Percentiles rank a stretch among this genome's conserved stretches.
Evolutionary conservation across 2,797 vertebrate genomes (phyloP).

Genomic region (Enteromius radiatus): DNA sequence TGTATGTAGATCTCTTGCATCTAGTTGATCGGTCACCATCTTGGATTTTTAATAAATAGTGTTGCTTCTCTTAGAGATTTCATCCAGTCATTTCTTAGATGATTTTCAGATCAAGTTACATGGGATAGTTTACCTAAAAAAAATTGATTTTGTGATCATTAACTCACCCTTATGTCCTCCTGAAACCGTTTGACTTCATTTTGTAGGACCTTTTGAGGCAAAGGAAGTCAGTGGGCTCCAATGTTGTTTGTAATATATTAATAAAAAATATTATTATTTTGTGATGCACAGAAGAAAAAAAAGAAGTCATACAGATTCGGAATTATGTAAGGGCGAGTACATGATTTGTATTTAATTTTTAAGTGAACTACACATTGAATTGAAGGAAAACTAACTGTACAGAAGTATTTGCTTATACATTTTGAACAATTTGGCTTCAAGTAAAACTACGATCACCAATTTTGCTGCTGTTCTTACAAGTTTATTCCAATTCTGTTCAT

Average conservation of each 20-base stretch:
- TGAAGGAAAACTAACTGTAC: not conserved
- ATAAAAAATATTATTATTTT: too few species aligned
- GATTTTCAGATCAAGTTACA: not conserved
- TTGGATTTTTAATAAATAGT: not conserved
- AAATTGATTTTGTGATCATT: not conserved
- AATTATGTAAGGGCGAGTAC: not conserved
- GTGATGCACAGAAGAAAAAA: not conserved
- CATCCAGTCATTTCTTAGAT: not conserved
- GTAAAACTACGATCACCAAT: not conserved
- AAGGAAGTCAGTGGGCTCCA: not conserved
- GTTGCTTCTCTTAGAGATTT: not conserved
- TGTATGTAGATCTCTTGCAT: too few species aligned
- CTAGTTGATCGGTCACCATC: not conserved
- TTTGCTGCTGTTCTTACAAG: not conserved
- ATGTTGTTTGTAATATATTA: conserved; percentile 2
- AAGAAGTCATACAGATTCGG: not conserved
- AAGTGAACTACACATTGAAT: not conserved
- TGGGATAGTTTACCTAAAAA: not conserved
- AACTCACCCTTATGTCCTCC: not conserved
- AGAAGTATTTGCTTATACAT: not conserved
- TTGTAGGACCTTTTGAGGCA: not conserved
- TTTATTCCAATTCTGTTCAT: not conserved
- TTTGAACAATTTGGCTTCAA: not conserved
- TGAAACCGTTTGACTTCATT: not conserved
- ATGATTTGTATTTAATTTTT: not conserved